These are phyloP conservation scores for Ooceraea biroi DNA, from an alignment of 1,140 invertebrate genomes.

Conservation along the genomic window DNA sequence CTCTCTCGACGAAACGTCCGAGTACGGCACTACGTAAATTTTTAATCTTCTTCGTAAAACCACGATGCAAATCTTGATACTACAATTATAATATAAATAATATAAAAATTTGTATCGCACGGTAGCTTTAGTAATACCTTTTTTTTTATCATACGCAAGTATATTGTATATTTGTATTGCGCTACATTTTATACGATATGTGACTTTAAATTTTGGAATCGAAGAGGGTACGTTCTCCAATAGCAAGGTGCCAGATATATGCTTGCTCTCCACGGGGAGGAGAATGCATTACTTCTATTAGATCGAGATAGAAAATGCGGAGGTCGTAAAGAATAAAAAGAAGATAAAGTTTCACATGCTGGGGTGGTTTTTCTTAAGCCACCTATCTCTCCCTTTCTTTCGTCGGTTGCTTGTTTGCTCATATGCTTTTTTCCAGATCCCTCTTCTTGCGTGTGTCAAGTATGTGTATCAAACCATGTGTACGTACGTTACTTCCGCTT, in stretches of 20 bases:
- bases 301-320: background rate
- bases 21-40: slow-evolving; percentile 1
- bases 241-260: background rate
- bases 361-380: background rate
- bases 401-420: background rate
- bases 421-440: background rate
- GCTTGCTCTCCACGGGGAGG: too few species aligned
- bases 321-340: background rate
- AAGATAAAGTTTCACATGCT: background rate
- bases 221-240: background rate
- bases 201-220: background rate
- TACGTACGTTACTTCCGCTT: background rate
- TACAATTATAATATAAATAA: too few species aligned
- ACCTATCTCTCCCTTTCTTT: background rate
- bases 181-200: background rate
- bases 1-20: background rate
- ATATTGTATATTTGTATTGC: background rate
- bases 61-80: background rate
- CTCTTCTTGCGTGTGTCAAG: background rate
- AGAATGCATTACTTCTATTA: too few species aligned
- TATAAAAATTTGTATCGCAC: background rate
- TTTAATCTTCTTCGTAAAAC: background rate
- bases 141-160: background rate
- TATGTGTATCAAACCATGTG: background rate
- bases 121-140: background rate